Percentiles rank a stretch among this genome's conserved stretches.
phyloP scores from a whole-genome alignment of 2,797 vertebrate genomes.

The Poliocrania exsul region DNA sequence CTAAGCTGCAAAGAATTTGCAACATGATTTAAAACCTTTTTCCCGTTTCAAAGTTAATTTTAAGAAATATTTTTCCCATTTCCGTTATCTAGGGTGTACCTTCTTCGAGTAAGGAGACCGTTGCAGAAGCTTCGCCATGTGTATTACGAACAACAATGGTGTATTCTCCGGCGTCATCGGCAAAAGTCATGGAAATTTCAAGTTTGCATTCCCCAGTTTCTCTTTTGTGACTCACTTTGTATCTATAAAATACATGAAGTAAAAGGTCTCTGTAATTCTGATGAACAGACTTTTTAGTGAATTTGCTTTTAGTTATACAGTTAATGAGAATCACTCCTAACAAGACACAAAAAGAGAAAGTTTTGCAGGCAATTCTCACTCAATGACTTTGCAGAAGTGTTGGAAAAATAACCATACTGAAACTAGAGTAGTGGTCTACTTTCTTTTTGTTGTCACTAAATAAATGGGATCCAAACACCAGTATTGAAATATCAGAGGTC shows the following conservation, averaged over 20 bases:
- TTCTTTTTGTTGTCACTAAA: not conserved
- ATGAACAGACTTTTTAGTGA: not conserved
- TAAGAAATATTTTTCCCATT: not conserved
- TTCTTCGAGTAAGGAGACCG: conserved; percentile 90
- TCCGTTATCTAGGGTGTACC: conserved; percentile 71
- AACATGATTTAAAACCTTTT: not conserved
- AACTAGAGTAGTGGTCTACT: not conserved
- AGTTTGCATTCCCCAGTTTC: conserved; percentile 92
- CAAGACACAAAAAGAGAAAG: not conserved
- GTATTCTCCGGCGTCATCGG: conserved; percentile 97
- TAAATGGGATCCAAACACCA: not conserved
- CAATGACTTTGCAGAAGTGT: not conserved
- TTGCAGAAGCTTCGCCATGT: conserved; percentile 89
- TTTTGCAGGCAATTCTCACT: not conserved
- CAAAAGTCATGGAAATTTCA: conserved; percentile 98
- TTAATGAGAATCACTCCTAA: not conserved
- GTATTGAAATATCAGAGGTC: not conserved
- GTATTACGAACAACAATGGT: conserved; percentile 89
- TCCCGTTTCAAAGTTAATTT: not conserved
- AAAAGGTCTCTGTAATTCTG: not conserved
- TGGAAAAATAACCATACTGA: not conserved
- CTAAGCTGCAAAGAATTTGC: not conserved
- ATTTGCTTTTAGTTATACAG: not conserved
- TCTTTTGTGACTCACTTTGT: conserved; percentile 87
- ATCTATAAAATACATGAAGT: conserved; percentile 74